Conservation (phyloP, 1,140 invertebrate species). For the Conus ventricosus region DNA sequence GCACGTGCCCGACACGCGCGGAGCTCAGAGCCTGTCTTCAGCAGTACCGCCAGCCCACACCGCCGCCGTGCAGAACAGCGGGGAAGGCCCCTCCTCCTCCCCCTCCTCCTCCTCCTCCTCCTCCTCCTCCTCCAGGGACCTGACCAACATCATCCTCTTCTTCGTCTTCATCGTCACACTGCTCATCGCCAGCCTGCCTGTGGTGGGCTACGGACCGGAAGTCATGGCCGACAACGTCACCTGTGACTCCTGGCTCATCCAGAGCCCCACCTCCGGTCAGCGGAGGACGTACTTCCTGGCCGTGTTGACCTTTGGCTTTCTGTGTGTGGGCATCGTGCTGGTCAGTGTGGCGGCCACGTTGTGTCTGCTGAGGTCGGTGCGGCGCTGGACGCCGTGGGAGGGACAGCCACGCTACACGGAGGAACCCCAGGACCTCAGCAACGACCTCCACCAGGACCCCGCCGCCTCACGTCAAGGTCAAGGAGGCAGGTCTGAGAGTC, state of each 20-base stretch:
- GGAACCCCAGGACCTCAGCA: not conserved
- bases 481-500: not conserved
- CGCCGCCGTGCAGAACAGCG: not conserved
- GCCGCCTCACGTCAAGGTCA: too few species aligned
- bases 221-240: conserved; percentile 40
- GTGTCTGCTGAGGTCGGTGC: not conserved
- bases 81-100: too few species aligned
- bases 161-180: conserved; percentile 50
- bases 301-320: conserved; percentile 52
- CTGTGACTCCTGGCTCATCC: conserved; percentile 57
- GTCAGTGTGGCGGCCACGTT: not conserved
- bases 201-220: conserved; percentile 58
- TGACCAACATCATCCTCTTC: conserved; percentile 40
- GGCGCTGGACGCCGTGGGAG: not conserved
- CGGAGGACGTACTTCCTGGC: conserved; percentile 52
- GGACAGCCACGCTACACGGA: conserved; percentile 19
- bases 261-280: conserved; percentile 36
- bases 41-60: too few species aligned
- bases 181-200: conserved; percentile 52
- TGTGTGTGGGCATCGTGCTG: conserved; percentile 31
- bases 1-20: not conserved
- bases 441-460: not conserved
- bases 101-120: too few species aligned
- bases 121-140: conserved; percentile 22
- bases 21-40: not conserved